Evolutionary conservation across 2,113 vertebrate genomes (phyloP), one percentile per base, ranked within the genome.

Genomic region (Macroglossus sobrinus): DNA sequence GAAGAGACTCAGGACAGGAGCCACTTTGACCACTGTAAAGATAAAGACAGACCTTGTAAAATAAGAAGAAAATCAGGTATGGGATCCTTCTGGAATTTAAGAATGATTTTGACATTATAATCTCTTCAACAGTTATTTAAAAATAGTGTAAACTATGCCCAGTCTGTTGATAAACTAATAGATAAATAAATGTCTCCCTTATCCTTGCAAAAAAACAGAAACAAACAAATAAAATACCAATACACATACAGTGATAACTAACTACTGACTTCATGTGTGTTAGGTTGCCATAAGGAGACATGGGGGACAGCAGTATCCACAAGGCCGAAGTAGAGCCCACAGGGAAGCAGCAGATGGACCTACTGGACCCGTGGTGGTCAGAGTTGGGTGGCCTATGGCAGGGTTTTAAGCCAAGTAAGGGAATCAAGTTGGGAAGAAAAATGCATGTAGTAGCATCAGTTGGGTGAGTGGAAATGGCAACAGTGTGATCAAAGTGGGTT

Each of bases 301-400:
- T 0, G 3, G 30, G 26, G 33, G 1, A 13, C 1, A 18, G 18
- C 1, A 2, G 55, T 40, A 24, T 66, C 57, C 72, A 57, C 5
- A 69, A 26, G 16, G 18, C 53, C 63, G 19, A 30, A 11, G n/a
- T 30, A 43, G 21, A 69, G 33, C 43, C 33, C 11, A 22, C 8
- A 43, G 53, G 8, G 3, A 50, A 50, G 24, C 7, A 26, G 19
- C 11, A 11, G 9, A 61, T 33, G 21, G 15, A 61, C 21, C 55
- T 28, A 4, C 15, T 5, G 40, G 15, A 59, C 11, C 13, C 2
- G 2, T 75, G 16, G 24, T 84, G 13, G 38, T 64, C 75, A 50
- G 57, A 45, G 18, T 15, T 76, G 38, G 15, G 38, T 71, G 35
- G 33, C 40, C 9, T 97, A 81, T 69, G 47, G 9, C 33, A 85